These are phyloP conservation scores for Danio rerio DNA, from an alignment of 2,113 vertebrate genomes.

Conservation along the genomic window GRCz12tu NC_133177.1:40824501-40825000, in stretches of 20 bases:
- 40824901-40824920: slow-evolving; percentile 1
- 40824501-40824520: too few relatives aligned
- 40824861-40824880: slow-evolving; percentile 38
- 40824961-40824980: background rate
- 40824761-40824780: slow-evolving; percentile 20
- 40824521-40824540: too few relatives aligned
- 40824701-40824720: slow-evolving; percentile 54
- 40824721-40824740: background rate
- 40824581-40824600: too few relatives aligned
- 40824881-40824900: slow-evolving; percentile 18
- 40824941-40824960: background rate
- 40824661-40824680: background rate
- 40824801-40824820: background rate
- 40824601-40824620: too few relatives aligned
- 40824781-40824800: slow-evolving; percentile 7
- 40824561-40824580: too few relatives aligned
- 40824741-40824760: background rate
- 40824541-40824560: too few relatives aligned
- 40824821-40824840: background rate
- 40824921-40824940: slow-evolving; percentile 47
- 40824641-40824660: too few relatives aligned
- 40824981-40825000: background rate
- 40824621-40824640: too few relatives aligned
- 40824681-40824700: slow-evolving; percentile 57
- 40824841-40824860: slow-evolving; percentile 2